Conservation (phyloP, 2,113 vertebrate genomes). For the Nerophis lumbriciformis region DNA sequence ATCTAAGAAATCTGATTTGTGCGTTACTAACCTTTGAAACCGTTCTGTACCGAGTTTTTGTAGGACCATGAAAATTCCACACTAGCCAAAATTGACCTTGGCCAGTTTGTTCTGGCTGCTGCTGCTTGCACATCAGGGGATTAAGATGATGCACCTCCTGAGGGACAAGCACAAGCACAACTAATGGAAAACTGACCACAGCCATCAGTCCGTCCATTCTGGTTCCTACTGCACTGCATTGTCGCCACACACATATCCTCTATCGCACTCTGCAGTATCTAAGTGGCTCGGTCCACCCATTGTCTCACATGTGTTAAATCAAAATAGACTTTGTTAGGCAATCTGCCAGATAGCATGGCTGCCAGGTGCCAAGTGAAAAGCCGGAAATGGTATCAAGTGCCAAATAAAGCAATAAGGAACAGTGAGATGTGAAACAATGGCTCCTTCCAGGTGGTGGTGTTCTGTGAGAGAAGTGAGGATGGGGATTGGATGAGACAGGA, state of each 20-base stretch:
- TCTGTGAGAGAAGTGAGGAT: conserved; percentile 46
- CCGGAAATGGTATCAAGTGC: conserved; percentile 41
- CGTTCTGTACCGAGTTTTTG: neutral
- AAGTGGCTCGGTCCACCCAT: conserved; percentile 7
- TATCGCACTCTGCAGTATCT: neutral
- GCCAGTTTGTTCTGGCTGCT: neutral
- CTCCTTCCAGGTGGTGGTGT: conserved; percentile 58
- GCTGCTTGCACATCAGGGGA: neutral
- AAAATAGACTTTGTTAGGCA: conserved; percentile 32
- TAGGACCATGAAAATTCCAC: neutral
- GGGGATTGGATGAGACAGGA: conserved; percentile 63
- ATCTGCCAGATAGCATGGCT: conserved; percentile 26
- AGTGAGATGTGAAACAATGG: conserved; percentile 52
- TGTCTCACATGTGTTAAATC: neutral
- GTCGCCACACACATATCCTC: conserved; percentile 7
- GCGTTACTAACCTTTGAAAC: neutral
- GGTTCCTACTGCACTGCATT: neutral
- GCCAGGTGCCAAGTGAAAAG: conserved; percentile 31
- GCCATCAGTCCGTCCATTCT: neutral
- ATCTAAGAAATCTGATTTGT: too few species aligned
- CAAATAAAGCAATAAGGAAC: conserved; percentile 50
- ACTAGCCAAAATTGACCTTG: neutral
- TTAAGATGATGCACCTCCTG: conserved; percentile 7
- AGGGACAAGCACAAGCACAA: conserved; percentile 9
- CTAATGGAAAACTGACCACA: conserved; percentile 5